phyloP scores from a whole-genome alignment of 2,888 invertebrate genomes.

The Epiblema foenella region DNA sequence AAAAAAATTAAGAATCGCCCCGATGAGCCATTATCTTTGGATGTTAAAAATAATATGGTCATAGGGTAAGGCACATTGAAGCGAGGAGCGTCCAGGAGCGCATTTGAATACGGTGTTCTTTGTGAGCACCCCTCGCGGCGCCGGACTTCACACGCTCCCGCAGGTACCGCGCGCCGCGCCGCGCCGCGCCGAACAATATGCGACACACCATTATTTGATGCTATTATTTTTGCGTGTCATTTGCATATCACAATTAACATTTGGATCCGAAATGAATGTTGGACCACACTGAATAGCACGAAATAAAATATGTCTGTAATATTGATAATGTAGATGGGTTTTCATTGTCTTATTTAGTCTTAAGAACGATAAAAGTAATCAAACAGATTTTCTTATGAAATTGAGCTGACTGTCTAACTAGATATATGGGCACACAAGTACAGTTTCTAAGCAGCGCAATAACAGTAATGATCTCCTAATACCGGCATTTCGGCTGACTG shows the following conservation, averaged over 20 bases:
- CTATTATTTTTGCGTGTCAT: constrained; percentile 41
- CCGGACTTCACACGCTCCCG: constrained; percentile 84
- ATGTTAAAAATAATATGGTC: constrained; percentile 84
- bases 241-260: constrained; percentile 34
- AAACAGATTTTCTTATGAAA: background rate
- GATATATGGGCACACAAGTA: constrained; percentile 9
- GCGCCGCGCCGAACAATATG: constrained; percentile 49
- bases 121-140: constrained; percentile 63
- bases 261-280: constrained; percentile 11
- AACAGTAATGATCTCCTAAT: constrained; percentile 39
- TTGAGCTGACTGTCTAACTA: background rate
- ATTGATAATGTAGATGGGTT: background rate
- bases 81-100: constrained; percentile 82
- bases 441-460: constrained; percentile 36
- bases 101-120: constrained; percentile 78
- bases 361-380: background rate
- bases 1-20: constrained; percentile 84
- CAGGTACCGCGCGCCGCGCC: constrained; percentile 54
- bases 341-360: background rate
- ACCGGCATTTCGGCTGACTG: constrained; percentile 44
- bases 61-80: constrained; percentile 83
- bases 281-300: background rate
- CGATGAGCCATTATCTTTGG: constrained; percentile 83
- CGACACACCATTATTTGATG: constrained; percentile 42
- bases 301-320: background rate